phyloP scores from a whole-genome alignment of 2,888 invertebrate genomes.

The Galerucella nymphaeae region DNA sequence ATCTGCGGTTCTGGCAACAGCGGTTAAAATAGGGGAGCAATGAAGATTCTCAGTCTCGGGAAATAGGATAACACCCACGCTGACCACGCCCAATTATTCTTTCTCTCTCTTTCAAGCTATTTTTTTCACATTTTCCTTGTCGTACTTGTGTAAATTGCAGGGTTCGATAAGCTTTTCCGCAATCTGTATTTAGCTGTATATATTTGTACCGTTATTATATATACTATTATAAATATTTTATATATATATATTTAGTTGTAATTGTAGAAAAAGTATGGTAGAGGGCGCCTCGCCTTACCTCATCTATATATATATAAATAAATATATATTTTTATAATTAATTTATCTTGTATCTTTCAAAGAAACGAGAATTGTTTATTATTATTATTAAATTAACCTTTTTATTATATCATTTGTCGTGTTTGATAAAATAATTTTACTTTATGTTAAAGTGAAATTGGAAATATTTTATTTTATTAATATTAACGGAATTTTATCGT shows the following conservation, averaged over 20 bases:
- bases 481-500: slow-evolving; percentile 6
- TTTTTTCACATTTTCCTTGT: neutral
- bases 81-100: too few species aligned
- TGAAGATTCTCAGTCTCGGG: too few species aligned
- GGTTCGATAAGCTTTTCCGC: neutral
- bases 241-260: slow-evolving; percentile 27
- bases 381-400: neutral
- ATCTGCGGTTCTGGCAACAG: too few species aligned
- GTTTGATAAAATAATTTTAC: slow-evolving; percentile 30
- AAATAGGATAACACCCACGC: too few species aligned
- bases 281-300: slow-evolving; percentile 20
- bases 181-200: too few species aligned
- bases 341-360: slow-evolving; percentile 11
- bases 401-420: slow-evolving; percentile 9
- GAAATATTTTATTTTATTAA: neutral
- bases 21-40: too few species aligned
- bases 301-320: slow-evolving; percentile 23
- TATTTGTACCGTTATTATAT: slow-evolving; percentile 28
- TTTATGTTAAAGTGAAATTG: slow-evolving; percentile 42
- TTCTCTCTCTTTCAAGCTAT: too few species aligned
- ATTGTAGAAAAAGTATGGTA: slow-evolving; percentile 14
- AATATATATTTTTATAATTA: slow-evolving; percentile 19
- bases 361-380: slow-evolving; percentile 12
- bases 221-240: slow-evolving; percentile 26
- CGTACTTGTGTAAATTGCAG: neutral